Base-by-base conservation (phyloP, 1,140 invertebrate species). In the Lepidurus couesii region DNA sequence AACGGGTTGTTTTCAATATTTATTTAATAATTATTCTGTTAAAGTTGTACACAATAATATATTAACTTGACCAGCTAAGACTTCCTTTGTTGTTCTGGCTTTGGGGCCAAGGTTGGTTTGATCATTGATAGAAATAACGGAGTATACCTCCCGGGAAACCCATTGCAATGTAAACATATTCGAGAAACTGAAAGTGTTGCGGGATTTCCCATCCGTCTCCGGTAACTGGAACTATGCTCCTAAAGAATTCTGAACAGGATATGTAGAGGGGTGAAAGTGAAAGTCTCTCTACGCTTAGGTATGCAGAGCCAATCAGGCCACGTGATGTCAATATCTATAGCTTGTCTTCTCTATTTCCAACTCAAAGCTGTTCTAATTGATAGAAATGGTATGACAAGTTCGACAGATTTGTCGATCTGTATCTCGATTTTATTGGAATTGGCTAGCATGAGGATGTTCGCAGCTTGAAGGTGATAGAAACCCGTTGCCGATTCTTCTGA, bases 171-270 rank as follows among this genome's bases (percentile, higher is more conserved):
- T 65, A 21, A 65, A 65, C 21, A 65, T 34, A 65, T 65, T 21
- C 53, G 21, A 65, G 53, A 65, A 65, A 65, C 53, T 65, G 53
- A 65, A 65, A 65, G 53, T 65, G 53, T 65, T 65, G 53, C 9
- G 53, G 53, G 53, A n/a, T 65, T 65, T 65, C 8, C 53, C 53
- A 65, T 65, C 53, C 13, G 16, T 65, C 53, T 65, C 21, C 16
- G 21, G 16, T 21, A 16, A 7, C 53, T 13, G 6, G n/a, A 7
- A 13, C 53, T 65, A 65, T 65, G n/a, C 21, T 21, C 53, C 13
- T 13, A 65, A 16, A 65, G 21, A 65, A 65, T 65, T 16, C 53
- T 16, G 7, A 65, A 65, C 53, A 65, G 53, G 53, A 65, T 65
- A 7, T 21, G 16, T 13, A n/a, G 21, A 21, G 53, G n/a, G 53